These are phyloP conservation scores for Lasioglossum morio DNA, from an alignment of 2,888 invertebrate genomes.

Conservation along the genomic window DNA sequence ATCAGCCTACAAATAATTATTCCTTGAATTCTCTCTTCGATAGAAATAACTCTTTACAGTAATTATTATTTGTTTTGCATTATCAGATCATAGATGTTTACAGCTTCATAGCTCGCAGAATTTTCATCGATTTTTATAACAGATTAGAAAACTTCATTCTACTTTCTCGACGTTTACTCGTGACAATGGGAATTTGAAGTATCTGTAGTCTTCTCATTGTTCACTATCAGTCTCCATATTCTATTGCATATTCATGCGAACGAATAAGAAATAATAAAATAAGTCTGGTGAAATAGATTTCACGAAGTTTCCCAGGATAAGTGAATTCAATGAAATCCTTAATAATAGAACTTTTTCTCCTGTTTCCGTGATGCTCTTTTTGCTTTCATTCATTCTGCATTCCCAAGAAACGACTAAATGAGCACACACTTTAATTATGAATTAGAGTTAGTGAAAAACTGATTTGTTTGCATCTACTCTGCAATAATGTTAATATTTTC, in stretches of 20 bases:
- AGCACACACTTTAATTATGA: not conserved
- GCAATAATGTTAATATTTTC: no score
- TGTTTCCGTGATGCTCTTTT: not conserved
- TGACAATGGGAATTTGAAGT: not conserved
- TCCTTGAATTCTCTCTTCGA: conserved; percentile 19
- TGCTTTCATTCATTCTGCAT: not conserved
- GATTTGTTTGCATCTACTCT: not conserved
- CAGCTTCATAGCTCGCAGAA: not conserved
- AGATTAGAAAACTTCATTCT: not conserved
- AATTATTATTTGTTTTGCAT: not conserved
- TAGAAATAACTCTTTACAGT: not conserved
- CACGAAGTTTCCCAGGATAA: not conserved
- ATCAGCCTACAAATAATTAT: conserved; percentile 53
- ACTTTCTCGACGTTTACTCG: not conserved
- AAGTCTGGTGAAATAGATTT: not conserved
- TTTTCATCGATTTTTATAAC: not conserved
- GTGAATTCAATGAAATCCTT: not conserved
- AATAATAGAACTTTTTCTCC: not conserved
- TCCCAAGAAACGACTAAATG: not conserved
- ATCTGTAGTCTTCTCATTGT: not conserved
- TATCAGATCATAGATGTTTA: not conserved
- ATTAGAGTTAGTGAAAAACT: not conserved
- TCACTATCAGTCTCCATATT: not conserved
- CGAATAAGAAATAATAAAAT: not conserved
- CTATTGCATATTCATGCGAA: not conserved